Base-by-base conservation (phyloP, 2,888 invertebrate genomes). In the Augochlorella aurata region DNA sequence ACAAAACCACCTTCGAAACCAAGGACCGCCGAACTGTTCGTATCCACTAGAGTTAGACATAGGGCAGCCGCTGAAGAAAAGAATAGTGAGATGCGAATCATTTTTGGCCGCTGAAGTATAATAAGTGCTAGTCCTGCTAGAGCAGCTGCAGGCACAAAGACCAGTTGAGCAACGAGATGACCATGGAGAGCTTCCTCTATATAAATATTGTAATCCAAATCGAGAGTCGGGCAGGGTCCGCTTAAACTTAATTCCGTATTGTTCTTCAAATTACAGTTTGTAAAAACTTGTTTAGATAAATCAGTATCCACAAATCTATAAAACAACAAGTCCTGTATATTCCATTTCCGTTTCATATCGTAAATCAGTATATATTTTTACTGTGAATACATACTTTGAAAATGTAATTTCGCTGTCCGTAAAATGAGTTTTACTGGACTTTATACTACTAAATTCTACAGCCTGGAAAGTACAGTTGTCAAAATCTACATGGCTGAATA, bases 401-500 rank as follows among this genome's bases (percentile, higher is more conserved):
- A 96, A 95, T 74, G 95, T 94, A 81, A 97, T 95, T 7, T 94
- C 89, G 65, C 95, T 95, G 74, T 95, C 95, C 66, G 94, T 94
- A 92, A 97, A 97, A 83, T 94, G 95, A 0, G 96, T 96, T 77
- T 95, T 95, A 68, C 96, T 96, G 18, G 96, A 96, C 92, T 96
- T 96, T 65, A 97, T 95, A 87, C 96, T 96, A 49, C 95, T 95
- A 90, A 97, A 96, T 85, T 96, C 95, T 5, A 96, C 95, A 65
- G 96, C 95, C n/a, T 94, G 94, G 90, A 97, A 96, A 9, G 96
- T 94, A 91, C 97, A 97, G 90, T 96, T 96, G 86, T 94, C 94
- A 92, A 97, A 97, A 79, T 95, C 94, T 29, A 97, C 96, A 89
- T 97, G 97, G 81, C 96, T 96, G 92, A 97, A 94, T 87, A 96